phyloP scores from a whole-genome alignment of 2,113 vertebrate genomes.

The Oryctolagus cuniculus region DNA sequence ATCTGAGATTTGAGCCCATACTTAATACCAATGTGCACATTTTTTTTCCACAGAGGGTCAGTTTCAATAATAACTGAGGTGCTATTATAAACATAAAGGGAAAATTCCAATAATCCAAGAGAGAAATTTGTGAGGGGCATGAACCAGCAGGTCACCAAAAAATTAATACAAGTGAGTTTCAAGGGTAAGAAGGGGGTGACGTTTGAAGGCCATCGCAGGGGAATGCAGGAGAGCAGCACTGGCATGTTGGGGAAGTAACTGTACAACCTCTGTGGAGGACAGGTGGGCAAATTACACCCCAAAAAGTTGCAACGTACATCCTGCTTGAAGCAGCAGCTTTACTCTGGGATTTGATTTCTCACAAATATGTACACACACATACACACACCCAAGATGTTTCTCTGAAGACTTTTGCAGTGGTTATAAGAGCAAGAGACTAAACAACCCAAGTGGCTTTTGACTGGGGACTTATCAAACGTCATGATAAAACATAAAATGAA shows the following conservation, averaged over 20 bases:
- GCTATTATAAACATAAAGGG: neutral
- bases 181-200: neutral
- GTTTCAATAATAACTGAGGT: neutral
- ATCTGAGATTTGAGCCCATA: neutral
- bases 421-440: neutral
- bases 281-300: too few relatives aligned
- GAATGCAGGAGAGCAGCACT: neutral
- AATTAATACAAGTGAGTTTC: neutral
- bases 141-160: neutral
- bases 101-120: slow-evolving; percentile 16
- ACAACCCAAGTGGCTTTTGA: neutral
- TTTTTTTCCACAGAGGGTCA: neutral
- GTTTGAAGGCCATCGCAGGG: neutral
- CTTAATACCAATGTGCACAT: neutral
- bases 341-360: neutral
- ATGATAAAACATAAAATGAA: slow-evolving; percentile 19
- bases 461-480: neutral
- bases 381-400: neutral
- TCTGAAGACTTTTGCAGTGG: neutral
- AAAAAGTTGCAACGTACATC: neutral
- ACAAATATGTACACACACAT: neutral
- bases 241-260: neutral
- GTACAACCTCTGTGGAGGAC: neutral
- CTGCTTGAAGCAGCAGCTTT: neutral
- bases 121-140: neutral